Conservation (phyloP, 2,888 invertebrate genomes). For the Nezara viridula region DNA sequence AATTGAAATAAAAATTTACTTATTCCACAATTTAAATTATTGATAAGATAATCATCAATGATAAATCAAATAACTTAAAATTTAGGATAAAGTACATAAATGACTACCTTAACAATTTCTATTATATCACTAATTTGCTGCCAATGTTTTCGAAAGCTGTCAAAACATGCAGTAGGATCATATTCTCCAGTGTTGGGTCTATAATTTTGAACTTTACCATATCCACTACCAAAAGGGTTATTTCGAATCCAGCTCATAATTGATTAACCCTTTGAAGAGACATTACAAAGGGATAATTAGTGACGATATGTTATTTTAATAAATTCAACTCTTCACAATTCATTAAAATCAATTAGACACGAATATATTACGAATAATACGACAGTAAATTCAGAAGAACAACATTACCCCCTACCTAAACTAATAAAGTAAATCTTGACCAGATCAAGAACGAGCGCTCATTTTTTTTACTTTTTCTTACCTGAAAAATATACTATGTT, state of each 20-base stretch:
- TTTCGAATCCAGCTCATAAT: slow-evolving; percentile 81
- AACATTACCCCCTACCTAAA: neutral
- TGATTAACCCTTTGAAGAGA: slow-evolving; percentile 16
- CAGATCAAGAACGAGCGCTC: neutral
- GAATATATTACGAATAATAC: neutral
- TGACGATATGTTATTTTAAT: neutral
- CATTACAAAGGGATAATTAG: slow-evolving; percentile 27
- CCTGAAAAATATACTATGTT: no score
- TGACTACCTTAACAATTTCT: slow-evolving; percentile 76
- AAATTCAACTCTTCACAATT: neutral
- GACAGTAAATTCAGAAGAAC: neutral
- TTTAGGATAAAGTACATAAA: slow-evolving; percentile 38
- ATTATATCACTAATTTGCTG: slow-evolving; percentile 91
- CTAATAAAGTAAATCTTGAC: neutral
- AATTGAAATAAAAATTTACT: no score
- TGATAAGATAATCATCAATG: neutral
- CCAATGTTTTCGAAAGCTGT: slow-evolving; percentile 95
- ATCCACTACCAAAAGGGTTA: slow-evolving; percentile 74
- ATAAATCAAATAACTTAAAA: slow-evolving; percentile 54
- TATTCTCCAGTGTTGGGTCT: slow-evolving; percentile 80
- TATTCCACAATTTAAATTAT: neutral
- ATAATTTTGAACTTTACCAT: slow-evolving; percentile 75
- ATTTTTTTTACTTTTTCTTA: neutral
- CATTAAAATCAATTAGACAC: neutral
- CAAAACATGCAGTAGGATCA: slow-evolving; percentile 91